Evolutionary conservation across 2,113 vertebrate species (phyloP).

Genomic region (Catagonus wagneri): DNA sequence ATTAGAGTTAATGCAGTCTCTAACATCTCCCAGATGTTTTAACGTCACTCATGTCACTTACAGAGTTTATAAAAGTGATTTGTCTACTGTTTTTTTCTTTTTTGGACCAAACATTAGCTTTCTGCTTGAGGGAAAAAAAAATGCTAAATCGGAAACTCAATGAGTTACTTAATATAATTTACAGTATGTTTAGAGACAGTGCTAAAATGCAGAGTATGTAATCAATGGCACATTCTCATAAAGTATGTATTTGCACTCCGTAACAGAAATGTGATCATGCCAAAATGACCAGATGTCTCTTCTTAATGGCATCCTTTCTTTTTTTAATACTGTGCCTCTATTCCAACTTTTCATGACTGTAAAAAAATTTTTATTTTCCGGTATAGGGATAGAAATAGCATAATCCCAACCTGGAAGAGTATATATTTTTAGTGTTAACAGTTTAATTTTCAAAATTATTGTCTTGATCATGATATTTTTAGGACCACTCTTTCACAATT

Average conservation of each 20-base stretch:
- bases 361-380: constrained; percentile 45
- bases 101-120: constrained; percentile 73
- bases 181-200: constrained; percentile 75
- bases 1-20: constrained; percentile 79
- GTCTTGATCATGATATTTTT: constrained; percentile 14
- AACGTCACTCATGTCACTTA: constrained; percentile 66
- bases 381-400: not conserved
- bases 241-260: constrained; percentile 46
- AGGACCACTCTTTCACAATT: not conserved
- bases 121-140: not conserved
- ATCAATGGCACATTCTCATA: constrained; percentile 63
- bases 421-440: not conserved
- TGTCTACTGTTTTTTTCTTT: constrained; percentile 75
- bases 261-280: constrained; percentile 56
- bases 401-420: not conserved
- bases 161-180: constrained; percentile 81
- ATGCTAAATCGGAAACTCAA: constrained; percentile 64
- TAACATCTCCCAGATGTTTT: constrained; percentile 88
- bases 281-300: constrained; percentile 71
- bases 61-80: constrained; percentile 78
- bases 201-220: constrained; percentile 63
- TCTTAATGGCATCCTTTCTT: constrained; percentile 46
- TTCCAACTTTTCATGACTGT: constrained; percentile 36
- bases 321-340: not conserved
- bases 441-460: constrained; percentile 13